Conservation (phyloP, 2,113 vertebrate species). For the Turnix velox region DNA sequence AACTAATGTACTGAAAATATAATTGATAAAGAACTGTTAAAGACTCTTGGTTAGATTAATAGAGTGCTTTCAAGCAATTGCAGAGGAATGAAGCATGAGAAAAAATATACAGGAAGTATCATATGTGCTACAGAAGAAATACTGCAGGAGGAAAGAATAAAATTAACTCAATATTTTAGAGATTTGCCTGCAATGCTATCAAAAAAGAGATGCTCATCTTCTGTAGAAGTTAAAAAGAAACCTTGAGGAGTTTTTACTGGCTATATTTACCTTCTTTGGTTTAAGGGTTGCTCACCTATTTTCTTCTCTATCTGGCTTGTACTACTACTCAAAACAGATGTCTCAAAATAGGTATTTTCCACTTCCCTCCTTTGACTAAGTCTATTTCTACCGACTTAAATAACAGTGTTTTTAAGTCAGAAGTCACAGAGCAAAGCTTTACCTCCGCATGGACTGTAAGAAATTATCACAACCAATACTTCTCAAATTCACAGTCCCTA, state of each 20-base stretch:
- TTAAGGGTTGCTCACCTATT: neutral
- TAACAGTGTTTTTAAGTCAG: neutral
- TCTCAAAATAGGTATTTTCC: neutral
- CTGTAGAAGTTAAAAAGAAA: neutral
- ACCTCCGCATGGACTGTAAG: neutral
- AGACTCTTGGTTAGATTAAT: neutral
- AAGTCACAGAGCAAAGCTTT: neutral
- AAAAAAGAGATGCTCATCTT: neutral
- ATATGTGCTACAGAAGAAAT: neutral
- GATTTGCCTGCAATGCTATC: neutral
- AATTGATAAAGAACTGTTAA: neutral
- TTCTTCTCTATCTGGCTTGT: neutral
- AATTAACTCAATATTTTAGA: neutral
- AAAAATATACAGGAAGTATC: neutral
- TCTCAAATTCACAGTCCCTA: conserved; percentile 1
- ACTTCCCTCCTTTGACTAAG: neutral
- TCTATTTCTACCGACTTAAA: neutral
- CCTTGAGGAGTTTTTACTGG: neutral
- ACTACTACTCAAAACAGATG: neutral
- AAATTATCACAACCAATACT: neutral
- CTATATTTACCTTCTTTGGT: neutral
- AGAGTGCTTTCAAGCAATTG: neutral
- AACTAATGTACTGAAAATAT: neutral
- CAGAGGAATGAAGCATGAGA: neutral
- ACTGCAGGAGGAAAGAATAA: neutral